Percentiles rank a stretch among this genome's conserved stretches.
phyloP scores from a whole-genome alignment of 2,797 vertebrate species.

The Mareca strepera region DNA sequence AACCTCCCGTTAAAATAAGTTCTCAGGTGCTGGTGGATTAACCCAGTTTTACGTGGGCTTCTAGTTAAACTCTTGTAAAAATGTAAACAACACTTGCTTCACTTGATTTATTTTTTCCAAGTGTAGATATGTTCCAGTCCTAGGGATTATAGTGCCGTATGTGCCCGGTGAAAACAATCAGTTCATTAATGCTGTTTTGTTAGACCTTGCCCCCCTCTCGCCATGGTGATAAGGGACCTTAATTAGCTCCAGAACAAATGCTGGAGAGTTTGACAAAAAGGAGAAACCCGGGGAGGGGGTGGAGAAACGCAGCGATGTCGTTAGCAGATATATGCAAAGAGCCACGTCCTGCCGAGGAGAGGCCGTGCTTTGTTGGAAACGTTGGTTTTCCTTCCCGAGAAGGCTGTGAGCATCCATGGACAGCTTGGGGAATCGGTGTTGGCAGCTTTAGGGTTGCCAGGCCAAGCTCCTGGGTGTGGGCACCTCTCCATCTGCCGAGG shows the following conservation, averaged over 20 bases:
- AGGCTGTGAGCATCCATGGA: neutral
- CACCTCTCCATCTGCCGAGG: neutral
- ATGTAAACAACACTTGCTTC: neutral
- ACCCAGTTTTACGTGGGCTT: neutral
- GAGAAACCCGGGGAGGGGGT: constrained; percentile 49
- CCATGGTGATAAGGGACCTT: constrained; percentile 63
- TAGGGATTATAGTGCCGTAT: constrained; percentile 54
- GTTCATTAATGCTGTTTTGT: constrained; percentile 70
- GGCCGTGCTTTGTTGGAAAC: neutral
- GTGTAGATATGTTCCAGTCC: constrained; percentile 5
- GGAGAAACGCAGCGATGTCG: constrained; percentile 55
- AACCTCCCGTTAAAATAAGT: constrained; percentile 4
- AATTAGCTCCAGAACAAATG: constrained; percentile 70
- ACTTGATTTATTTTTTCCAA: neutral
- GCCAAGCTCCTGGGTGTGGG: neutral
- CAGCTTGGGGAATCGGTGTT: fast-evolving
- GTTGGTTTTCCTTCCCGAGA: neutral
- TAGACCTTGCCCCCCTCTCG: constrained; percentile 67
- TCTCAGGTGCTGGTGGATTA: neutral
- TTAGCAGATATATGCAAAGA: constrained; percentile 56
- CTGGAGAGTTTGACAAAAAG: constrained; percentile 54
- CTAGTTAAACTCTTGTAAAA: neutral
- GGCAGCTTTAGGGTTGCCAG: neutral
- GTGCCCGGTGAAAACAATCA: constrained; percentile 55
- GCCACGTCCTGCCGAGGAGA: constrained; percentile 46